Percentiles rank a stretch among this genome's conserved stretches.
phyloP scores from a whole-genome alignment of 2,113 vertebrate genomes.

The Anhinga anhinga region DNA sequence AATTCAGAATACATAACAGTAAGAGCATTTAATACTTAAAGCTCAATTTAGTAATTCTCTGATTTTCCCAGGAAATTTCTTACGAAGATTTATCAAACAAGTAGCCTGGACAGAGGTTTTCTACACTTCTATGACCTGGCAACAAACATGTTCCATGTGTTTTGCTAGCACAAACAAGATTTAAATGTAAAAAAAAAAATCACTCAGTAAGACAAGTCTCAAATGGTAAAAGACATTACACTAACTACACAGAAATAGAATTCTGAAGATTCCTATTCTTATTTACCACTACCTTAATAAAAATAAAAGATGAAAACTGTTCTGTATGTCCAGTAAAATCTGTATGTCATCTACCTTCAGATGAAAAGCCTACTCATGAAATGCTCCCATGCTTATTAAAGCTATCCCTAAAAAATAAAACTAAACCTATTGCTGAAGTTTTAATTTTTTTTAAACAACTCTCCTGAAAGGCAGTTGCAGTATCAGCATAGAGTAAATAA shows the following conservation, averaged over 20 bases:
- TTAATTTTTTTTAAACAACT: background rate
- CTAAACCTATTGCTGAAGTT: background rate
- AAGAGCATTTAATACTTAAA: background rate
- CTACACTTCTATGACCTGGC: background rate
- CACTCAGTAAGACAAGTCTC: background rate
- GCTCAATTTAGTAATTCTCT: background rate
- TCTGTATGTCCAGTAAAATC: background rate
- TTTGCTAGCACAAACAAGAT: background rate
- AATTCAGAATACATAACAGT: background rate
- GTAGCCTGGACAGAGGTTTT: background rate
- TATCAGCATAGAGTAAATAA: background rate
- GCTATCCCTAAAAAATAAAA: background rate
- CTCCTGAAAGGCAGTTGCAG: background rate
- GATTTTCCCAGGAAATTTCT: background rate
- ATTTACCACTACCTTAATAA: background rate
- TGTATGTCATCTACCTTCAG: background rate
- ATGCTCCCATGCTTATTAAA: background rate
- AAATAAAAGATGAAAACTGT: background rate
- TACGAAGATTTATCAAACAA: background rate
- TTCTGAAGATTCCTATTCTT: background rate
- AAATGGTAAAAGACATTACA: background rate
- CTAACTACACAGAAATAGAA: background rate
- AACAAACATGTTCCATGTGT: background rate
- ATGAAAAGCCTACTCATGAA: background rate
- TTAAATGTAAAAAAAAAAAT: background rate